These are phyloP conservation scores for Nixonia krombeini DNA, from an alignment of 1,140 invertebrate genomes.

Conservation along the genomic window DNA sequence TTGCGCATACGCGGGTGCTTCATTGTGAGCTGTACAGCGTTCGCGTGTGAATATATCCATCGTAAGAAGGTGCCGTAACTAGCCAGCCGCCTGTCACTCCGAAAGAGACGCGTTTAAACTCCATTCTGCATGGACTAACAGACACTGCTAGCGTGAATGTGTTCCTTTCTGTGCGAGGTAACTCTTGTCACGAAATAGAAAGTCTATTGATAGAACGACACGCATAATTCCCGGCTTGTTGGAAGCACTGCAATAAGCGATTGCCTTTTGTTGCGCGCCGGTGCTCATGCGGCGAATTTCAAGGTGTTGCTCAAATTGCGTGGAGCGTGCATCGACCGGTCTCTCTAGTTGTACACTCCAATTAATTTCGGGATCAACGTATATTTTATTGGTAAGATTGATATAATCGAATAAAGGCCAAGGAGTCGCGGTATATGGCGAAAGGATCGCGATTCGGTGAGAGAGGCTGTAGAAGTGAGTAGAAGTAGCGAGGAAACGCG, in stretches of 20 bases:
- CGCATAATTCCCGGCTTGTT: too few species aligned
- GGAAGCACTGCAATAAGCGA: too few species aligned
- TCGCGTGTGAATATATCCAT: conserved; percentile 47
- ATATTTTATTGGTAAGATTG: too few species aligned
- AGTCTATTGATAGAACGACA: too few species aligned
- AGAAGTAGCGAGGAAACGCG: conserved; percentile 28
- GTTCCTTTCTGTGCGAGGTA: conserved; percentile 2
- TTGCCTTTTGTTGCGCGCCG: too few species aligned
- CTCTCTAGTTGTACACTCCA: too few species aligned
- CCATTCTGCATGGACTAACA: conserved; percentile 32
- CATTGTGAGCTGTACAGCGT: conserved; percentile 37
- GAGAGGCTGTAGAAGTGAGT: conserved; percentile 13
- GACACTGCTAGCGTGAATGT: conserved; percentile 11
- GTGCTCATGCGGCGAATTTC: too few species aligned
- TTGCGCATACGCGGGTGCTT: conserved; percentile 24
- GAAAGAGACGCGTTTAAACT: conserved; percentile 41
- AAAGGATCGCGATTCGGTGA: conserved; percentile 20
- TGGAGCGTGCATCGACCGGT: too few species aligned
- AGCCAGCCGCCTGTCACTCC: conserved; percentile 35
- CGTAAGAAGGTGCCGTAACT: conserved; percentile 44
- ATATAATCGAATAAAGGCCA: too few species aligned
- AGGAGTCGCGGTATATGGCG: too few species aligned
- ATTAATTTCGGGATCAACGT: too few species aligned
- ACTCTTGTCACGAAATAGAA: conserved; percentile 2
- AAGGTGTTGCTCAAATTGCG: too few species aligned